Evolutionary conservation across 1,140 invertebrate species (phyloP).

Genomic region (Dysdera silvatica): DNA sequence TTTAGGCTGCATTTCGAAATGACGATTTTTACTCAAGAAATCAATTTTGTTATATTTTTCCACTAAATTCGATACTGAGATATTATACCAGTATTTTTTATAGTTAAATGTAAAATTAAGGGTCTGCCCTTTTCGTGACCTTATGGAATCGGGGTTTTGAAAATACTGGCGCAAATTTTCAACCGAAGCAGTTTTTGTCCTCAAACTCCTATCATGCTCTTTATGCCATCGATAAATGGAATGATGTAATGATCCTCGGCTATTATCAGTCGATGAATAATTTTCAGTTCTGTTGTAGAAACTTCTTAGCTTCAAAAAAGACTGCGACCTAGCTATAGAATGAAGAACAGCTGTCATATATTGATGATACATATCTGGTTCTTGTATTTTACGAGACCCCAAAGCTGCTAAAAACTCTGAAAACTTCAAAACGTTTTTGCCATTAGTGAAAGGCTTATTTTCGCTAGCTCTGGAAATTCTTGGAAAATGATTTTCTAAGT

Average conservation of each 20-base stretch:
- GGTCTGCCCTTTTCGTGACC: not conserved
- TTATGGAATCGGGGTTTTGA: not conserved
- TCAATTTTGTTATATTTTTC: constrained; percentile 15
- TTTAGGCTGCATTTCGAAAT: no score
- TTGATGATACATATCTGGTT: constrained; percentile 40
- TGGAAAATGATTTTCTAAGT: no score
- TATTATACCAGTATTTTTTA: constrained; percentile 4
- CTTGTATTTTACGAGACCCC: no score
- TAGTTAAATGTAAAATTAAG: constrained; percentile 16
- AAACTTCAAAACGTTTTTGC: no score
- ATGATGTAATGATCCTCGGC: no score
- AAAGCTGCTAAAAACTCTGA: no score
- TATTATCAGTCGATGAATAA: no score
- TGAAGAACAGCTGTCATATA: constrained; percentile 65
- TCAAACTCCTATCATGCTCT: constrained; percentile 48
- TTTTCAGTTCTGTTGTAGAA: constrained; percentile 78
- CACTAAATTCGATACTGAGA: constrained; percentile 21
- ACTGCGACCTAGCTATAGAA: constrained; percentile 61
- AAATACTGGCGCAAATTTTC: constrained; percentile 17
- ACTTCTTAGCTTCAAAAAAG: constrained; percentile 74
- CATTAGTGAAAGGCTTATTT: no score
- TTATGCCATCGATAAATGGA: constrained; percentile 48
- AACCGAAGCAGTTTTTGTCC: constrained; percentile 12
- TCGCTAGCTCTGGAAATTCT: no score
- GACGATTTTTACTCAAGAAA: no score